Conservation (phyloP, 1,140 invertebrate genomes). For the Homarus americanus region DNA sequence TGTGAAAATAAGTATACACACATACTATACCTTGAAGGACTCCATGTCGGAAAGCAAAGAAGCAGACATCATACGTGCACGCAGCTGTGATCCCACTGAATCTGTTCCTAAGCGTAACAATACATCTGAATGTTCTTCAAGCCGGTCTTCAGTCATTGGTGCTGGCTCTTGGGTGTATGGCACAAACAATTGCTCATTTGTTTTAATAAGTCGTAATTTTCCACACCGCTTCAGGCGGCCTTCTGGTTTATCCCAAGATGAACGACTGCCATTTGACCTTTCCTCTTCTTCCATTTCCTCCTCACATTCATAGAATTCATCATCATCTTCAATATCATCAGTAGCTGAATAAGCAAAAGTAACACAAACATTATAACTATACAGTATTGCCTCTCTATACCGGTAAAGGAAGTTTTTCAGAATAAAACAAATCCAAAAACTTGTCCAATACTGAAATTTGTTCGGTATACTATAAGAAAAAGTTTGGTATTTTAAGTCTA, state of each 20-base stretch:
- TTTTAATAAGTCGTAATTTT: constrained; percentile 83
- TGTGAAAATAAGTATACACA: background rate
- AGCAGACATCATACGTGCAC: constrained; percentile 96
- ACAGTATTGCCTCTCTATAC: no score
- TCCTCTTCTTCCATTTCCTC: constrained; percentile 71
- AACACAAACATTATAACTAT: constrained; percentile 8
- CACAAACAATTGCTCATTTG: constrained; percentile 87
- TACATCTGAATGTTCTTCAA: constrained; percentile 95
- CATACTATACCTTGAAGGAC: constrained; percentile 89
- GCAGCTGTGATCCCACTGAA: constrained; percentile 88
- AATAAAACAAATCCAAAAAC: background rate
- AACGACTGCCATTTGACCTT: constrained; percentile 65
- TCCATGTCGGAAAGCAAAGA: constrained; percentile 98
- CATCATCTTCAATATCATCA: constrained; percentile 75
- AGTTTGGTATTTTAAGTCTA: no score
- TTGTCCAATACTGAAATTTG: background rate
- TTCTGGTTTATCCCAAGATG: constrained; percentile 84
- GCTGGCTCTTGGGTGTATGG: constrained; percentile 91
- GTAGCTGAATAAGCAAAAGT: constrained; percentile 39
- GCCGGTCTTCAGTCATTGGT: constrained; percentile 97
- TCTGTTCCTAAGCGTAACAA: constrained; percentile 91
- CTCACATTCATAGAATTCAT: constrained; percentile 76
- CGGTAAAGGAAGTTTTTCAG: no score
- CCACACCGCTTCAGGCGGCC: constrained; percentile 86
- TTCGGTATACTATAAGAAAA: no score